Percentiles rank a stretch among this genome's conserved stretches.
These are phyloP conservation scores for Anguilla japonica DNA, from an alignment of 2,113 vertebrate species.

Conservation along the genomic window DNA sequence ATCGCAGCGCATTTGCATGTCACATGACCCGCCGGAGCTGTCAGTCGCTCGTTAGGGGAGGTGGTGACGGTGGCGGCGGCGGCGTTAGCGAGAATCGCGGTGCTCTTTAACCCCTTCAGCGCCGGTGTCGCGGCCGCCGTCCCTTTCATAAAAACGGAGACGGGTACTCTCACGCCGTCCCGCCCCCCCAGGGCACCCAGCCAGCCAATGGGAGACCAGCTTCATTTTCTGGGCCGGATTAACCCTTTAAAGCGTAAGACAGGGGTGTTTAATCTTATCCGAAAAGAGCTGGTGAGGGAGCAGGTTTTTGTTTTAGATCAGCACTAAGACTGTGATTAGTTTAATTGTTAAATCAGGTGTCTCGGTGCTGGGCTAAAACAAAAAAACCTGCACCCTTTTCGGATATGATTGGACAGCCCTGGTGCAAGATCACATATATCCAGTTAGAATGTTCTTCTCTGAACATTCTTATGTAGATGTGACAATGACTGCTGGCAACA, in stretches of 20 bases:
- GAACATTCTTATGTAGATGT: no score
- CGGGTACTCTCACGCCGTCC: constrained; percentile 32
- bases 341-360: no score
- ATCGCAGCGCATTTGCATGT: constrained; percentile 63
- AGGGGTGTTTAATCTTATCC: no score
- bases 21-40: constrained; percentile 60
- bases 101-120: constrained; percentile 38
- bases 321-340: no score
- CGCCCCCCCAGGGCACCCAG: constrained; percentile 21
- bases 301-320: no score
- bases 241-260: constrained; percentile 24
- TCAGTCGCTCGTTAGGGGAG: constrained; percentile 41
- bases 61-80: neutral
- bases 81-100: constrained; percentile 4
- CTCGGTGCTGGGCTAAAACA: no score
- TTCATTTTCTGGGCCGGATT: constrained; percentile 25
- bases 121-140: constrained; percentile 42
- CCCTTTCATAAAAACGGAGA: constrained; percentile 36
- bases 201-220: constrained; percentile 30
- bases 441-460: no score
- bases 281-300: no score
- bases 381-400: no score
- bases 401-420: no score
- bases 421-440: no score
- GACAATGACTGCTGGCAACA: no score